Evolutionary conservation across 2,797 vertebrate species (phyloP), one percentile per base, ranked within the genome.

Genomic region (Dicrostonyx torquatus): DNA sequence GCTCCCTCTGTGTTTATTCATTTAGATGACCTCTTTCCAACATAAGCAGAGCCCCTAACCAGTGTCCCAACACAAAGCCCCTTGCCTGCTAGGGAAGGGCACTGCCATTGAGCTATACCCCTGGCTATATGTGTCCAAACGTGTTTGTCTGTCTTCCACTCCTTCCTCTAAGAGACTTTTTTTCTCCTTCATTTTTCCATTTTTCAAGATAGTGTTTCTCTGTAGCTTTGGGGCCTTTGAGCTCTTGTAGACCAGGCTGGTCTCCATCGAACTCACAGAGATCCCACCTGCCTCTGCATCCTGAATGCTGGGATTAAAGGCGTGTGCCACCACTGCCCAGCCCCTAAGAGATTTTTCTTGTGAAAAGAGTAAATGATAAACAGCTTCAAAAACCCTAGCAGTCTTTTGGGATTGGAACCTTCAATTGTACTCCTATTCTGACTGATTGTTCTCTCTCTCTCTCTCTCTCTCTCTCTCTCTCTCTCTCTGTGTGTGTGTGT

Each of bases 141-240:
- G 29, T 77, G 55, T 40, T 89, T 87, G 37, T 60, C 58, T 24
- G 88, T 66, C 58, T 77, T 64, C 45, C 66, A 73, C 64, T 72
- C 60, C 22, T 89, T 90, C 66, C 58, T 4, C 20, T 87, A 89
- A 89, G 29, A 83, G 37, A 85, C 8, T 62, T 53, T 77, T 64
- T 40, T 75, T 31, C 2, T 2, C 55, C 20, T 58, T 58, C 18
- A 17, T 22, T 58, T 58, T 58, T 58, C 20, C 18, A 17, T 22
- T 58, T 58, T 58, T 58, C 20, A 58, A 58, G 55, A 58, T 58
- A 58, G 55, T 58, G 20, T 22, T 58, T 58, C 20, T 58, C 55
- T 58, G 55, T 58, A 58, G 55, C 6, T 22, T 48, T 58, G 55
- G 55, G 55, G 55, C 20, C 55, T 22, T 58, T 58, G 55, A 58